phyloP scores from a whole-genome alignment of 2,797 vertebrate species.

The Brachymystax lenok region DNA sequence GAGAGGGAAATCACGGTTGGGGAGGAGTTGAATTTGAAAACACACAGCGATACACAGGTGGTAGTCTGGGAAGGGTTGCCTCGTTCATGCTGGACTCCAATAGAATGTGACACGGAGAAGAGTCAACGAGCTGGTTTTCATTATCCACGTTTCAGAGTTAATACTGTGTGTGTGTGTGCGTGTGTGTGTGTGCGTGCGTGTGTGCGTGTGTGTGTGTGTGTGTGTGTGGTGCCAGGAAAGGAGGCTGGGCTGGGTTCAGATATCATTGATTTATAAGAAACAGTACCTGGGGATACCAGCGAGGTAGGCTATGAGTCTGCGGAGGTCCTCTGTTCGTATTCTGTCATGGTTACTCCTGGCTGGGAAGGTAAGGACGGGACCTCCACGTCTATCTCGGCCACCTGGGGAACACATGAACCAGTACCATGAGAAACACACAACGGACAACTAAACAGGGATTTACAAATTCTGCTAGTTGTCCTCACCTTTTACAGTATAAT shows the following conservation, averaged over 20 bases:
- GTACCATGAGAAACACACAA: neutral
- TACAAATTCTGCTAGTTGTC: too few species aligned
- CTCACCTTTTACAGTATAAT: too few species aligned
- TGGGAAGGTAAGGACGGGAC: constrained; percentile 95
- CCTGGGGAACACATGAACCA: constrained; percentile 69
- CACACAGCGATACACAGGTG: neutral
- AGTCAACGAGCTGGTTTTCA: neutral
- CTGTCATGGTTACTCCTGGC: constrained; percentile 96
- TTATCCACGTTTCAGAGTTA: neutral
- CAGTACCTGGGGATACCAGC: constrained; percentile 92
- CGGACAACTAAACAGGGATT: too few species aligned
- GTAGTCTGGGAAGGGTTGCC: neutral
- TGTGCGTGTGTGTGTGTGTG: neutral
- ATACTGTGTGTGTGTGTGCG: neutral
- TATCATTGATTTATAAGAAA: neutral
- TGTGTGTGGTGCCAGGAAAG: neutral
- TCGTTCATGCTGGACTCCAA: neutral
- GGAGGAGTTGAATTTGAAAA: neutral
- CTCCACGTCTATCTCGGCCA: constrained; percentile 94
- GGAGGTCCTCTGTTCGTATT: constrained; percentile 96
- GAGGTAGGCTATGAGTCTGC: constrained; percentile 92
- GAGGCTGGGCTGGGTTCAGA: neutral
- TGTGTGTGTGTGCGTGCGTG: neutral
- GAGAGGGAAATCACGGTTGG: constrained; percentile 14
- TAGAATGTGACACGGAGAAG: neutral